Evolutionary conservation across 2,888 invertebrate genomes (phyloP).

Genomic region (Heliconius charithonia): DNA sequence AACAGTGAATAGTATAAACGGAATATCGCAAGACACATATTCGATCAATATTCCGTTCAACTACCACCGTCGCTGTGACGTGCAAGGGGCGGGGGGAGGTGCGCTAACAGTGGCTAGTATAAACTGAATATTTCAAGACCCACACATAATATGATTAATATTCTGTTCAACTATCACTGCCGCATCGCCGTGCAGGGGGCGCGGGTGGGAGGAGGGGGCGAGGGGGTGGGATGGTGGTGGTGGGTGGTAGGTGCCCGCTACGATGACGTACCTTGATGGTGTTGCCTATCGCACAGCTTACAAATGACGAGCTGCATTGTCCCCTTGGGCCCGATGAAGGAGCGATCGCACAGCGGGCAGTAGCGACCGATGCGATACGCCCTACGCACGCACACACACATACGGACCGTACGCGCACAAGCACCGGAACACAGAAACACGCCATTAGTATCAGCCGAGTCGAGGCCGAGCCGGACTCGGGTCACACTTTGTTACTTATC

Average conservation of each 20-base stretch:
- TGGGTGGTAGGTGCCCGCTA: conserved; percentile 35
- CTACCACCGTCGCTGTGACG: neutral
- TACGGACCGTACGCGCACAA: conserved; percentile 77
- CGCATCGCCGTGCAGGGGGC: neutral
- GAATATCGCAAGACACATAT: neutral
- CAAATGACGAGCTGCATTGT: conserved; percentile 86
- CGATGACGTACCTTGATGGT: conserved; percentile 82
- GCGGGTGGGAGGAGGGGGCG: neutral
- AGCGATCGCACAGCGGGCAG: conserved; percentile 88
- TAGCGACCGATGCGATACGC: conserved; percentile 89
- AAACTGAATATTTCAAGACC: neutral
- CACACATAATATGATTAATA: neutral
- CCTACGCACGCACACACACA: conserved; percentile 82
- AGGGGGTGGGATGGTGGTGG: conserved; percentile 3
- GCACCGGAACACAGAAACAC: conserved; percentile 83
- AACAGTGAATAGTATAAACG: conserved; percentile 4
- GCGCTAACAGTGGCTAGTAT: neutral
- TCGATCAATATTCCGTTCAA: neutral
- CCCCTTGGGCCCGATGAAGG: conserved; percentile 87
- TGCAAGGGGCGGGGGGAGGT: neutral
- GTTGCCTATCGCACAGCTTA: conserved; percentile 84
- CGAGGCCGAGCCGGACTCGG: conserved; percentile 52
- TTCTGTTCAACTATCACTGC: neutral
- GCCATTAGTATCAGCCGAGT: conserved; percentile 76
- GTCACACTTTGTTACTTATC: conserved; percentile 62